Evolutionary conservation across 2,797 vertebrate species (phyloP), one percentile per base, ranked within the genome.

Genomic region (Heliangelus exortis): DNA sequence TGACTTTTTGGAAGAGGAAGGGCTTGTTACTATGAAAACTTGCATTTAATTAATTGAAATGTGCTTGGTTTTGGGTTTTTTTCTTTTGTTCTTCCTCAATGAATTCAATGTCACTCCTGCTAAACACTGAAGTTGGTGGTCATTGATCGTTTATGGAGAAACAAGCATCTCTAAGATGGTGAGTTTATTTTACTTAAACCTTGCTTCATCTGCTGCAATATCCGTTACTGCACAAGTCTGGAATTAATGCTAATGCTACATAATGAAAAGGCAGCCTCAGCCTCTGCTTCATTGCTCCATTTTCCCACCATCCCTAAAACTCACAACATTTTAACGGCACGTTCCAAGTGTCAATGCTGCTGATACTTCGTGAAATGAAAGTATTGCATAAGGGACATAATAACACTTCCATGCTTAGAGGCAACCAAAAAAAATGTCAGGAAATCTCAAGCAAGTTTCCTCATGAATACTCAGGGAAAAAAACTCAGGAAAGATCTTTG

Each of bases 241-340:
- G 54, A 91, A 47, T n/a, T 19, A 45, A 65, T 6, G 36, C 4
- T 4, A 33, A 61, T 11, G 34, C 15, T 55, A 31, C 19, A 36
- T 5, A 39, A 9, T 23, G 18, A 48, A 67, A 73, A 76, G 1
- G 3, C 25, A 8, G 4, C 29, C n/a, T 89, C 25, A 34, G 4
- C 8, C 7, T 73, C 26, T 50, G 19, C 14, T 63, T 76, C 62
- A 12, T 17, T 47, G 16, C 1, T 66, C 7, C 13, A 25, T 73
- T 74, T 93, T 82, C 29, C 15, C n/a, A 4, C 9, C 6, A 25
- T 18, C 16, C 3, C 1, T 26, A 45, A 69, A 33, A 6, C 2
- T 1, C 0, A 1, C 1, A 28, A 2, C 4, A 4, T 43, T 63
- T 50, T 31, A 54, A 23, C 21, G 47, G 7, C 6, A 25, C 7